Base-by-base conservation (phyloP, 2,888 invertebrate genomes). In the Vesta saturnalis region DNA sequence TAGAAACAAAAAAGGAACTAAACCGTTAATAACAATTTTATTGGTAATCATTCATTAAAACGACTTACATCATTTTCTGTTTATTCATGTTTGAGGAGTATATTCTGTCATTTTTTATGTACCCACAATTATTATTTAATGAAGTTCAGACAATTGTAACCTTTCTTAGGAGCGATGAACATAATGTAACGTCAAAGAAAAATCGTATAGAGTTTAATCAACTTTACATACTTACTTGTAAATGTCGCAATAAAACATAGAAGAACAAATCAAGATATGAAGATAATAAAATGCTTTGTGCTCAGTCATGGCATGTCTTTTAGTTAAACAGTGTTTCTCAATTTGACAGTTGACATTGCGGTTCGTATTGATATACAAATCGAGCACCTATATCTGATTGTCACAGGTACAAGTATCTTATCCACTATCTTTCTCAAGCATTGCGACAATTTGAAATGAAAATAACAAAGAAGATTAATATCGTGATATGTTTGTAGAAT, bases 161-260 rank as follows among this genome's bases (percentile, higher is more conserved):
- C n/a, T n/a, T n/a, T n/a, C n/a, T n/a, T n/a, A n/a, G n/a, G n/a
- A n/a, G n/a, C n/a, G n/a, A n/a, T n/a, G n/a, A n/a, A n/a, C n/a
- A n/a, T n/a, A n/a, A n/a, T n/a, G n/a, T n/a, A n/a, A n/a, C n/a
- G n/a, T n/a, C n/a, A n/a, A n/a, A n/a, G n/a, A n/a, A n/a, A n/a
- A n/a, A n/a, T 54, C 54, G 54, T 4, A 18, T 15, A 64, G 55
- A 54, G 47, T 63, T 67, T 63, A 74, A 74, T 74, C 74, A 74
- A 73, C 70, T 73, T 72, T 72, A 72, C 70, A 70, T 67, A 68
- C 64, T 39, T n/a, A n/a, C n/a, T 64, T 73, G 72, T 73, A 74
- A 74, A 74, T 71, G 74, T 74, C 71, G 72, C 73, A 74, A 74
- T 74, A 73, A 72, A 73, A 72, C 67, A 72, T 71, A 63, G 69